Base-by-base conservation (phyloP, 2,797 vertebrate species). In the Enteromius viviparus region DNA sequence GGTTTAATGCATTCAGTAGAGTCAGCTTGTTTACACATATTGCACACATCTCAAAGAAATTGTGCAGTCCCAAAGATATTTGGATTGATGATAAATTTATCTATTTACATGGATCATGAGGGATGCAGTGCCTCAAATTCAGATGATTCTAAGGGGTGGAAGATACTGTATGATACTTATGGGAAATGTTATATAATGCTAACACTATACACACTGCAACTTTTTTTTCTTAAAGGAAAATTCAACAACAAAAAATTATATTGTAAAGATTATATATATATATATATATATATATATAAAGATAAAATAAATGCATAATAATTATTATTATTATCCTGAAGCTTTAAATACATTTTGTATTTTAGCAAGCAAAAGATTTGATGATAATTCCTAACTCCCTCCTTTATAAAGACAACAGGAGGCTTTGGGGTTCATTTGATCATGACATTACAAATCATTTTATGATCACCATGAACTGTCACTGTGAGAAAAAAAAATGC, bases 1-100 rank as follows among this genome's bases (percentile, higher is more conserved):
- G 23, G 81, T 68, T 70, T 83, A 70, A 77, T 70, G 64, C 37
- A 17, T 55, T 47, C 5, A 17, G 70, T 15, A 26, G 81, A 70
- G 49, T 55, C 81, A 60, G 74, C 64, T 66, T 76, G 23, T 55
- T 82, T 65, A 40, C 6, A 17, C 47, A 26, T 75, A 42, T 42
- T 34, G 29, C 53, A 45, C 23, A 32, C 53, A 62, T 81, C 17
- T 29, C 15, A 76, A 66, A 75, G 55, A 75, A 82, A 82, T 42
- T 4, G 71, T 42, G 47, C 60, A 42, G 51, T 26, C 21, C 23
- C 29, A 37, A 53, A 37, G 8, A 40, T 8, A 0, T 32, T 3
- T 47, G 37, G 23, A 49, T 49, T 72, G 19, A 81, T 62, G 10
- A 42, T 51, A 72, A 14, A 37, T 15, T 34, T 65, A 78, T 75